phyloP scores from a whole-genome alignment of 2,888 invertebrate genomes.

The Pegoplata infirma region DNA sequence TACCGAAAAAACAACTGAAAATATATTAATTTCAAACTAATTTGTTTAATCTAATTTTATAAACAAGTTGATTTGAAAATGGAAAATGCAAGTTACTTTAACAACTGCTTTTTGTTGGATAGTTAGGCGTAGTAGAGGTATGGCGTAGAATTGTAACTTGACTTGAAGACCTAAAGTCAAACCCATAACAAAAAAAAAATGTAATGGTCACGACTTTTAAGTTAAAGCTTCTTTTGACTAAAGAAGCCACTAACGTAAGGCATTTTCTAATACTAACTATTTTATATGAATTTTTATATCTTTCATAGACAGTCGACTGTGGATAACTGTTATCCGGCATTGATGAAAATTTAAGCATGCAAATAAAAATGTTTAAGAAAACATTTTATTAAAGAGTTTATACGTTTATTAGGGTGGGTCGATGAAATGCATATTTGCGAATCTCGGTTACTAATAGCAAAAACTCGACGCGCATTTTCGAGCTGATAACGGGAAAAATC shows the following conservation, averaged over 20 bases:
- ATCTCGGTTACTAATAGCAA: too few species aligned
- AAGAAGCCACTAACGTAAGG: conserved; percentile 25
- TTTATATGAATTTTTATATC: background rate
- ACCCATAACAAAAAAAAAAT: conserved; percentile 54
- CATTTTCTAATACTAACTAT: background rate
- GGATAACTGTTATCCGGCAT: too few species aligned
- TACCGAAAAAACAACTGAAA: background rate
- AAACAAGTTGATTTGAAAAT: conserved; percentile 19
- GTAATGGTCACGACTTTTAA: conserved; percentile 62
- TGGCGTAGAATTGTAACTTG: conserved; percentile 21
- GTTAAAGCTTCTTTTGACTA: conserved; percentile 58
- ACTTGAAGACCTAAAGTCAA: conserved; percentile 52
- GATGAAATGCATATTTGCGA: too few species aligned
- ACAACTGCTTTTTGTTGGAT: conserved; percentile 12
- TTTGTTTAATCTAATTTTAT: conserved; percentile 41
- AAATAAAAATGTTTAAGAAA: too few species aligned
- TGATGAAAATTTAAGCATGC: background rate
- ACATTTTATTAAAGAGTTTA: too few species aligned
- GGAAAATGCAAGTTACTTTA: background rate
- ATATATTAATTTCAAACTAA: conserved; percentile 29
- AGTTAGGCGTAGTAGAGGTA: conserved; percentile 34
- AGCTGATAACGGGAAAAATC: too few species aligned
- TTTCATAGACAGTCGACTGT: too few species aligned
- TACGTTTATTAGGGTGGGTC: too few species aligned
- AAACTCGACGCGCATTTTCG: too few species aligned